These are phyloP conservation scores for Psephotus haematonotus DNA, from an alignment of 2,113 vertebrate genomes.

Conservation along the genomic window DNA sequence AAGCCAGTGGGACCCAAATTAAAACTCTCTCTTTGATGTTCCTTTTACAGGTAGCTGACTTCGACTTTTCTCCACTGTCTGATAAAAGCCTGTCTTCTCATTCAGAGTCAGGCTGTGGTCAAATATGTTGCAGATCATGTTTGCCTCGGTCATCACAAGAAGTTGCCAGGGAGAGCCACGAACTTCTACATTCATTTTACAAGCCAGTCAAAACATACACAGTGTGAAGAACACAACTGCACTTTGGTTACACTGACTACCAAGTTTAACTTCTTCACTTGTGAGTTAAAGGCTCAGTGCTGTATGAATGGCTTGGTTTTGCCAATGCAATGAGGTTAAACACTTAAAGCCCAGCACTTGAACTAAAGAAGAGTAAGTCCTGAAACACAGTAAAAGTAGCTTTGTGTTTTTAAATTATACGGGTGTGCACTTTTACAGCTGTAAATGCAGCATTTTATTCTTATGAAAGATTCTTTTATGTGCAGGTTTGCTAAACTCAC, in stretches of 20 bases:
- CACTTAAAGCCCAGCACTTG: background rate
- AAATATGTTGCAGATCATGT: constrained; percentile 62
- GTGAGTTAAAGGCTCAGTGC: background rate
- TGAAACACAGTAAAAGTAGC: background rate
- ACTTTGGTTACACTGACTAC: background rate
- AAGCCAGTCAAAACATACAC: constrained; percentile 74
- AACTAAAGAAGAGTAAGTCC: background rate
- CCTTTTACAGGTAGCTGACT: constrained; percentile 71
- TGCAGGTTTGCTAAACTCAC: constrained; percentile 38
- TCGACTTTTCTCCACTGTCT: constrained; percentile 74
- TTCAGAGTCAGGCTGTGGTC: constrained; percentile 38
- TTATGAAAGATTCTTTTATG: constrained; percentile 43
- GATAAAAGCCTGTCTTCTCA: constrained; percentile 49
- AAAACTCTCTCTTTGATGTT: background rate
- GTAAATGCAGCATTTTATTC: constrained; percentile 49
- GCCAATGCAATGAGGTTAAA: background rate
- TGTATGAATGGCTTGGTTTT: background rate
- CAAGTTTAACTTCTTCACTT: background rate
- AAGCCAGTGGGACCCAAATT: background rate
- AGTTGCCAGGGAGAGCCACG: constrained; percentile 56
- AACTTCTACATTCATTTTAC: constrained; percentile 69
- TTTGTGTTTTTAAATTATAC: constrained; percentile 19
- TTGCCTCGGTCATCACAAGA: constrained; percentile 43
- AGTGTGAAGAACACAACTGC: constrained; percentile 38
- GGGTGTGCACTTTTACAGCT: background rate